Conservation (phyloP, 2,797 vertebrate genomes). For the Falco columbarius region DNA sequence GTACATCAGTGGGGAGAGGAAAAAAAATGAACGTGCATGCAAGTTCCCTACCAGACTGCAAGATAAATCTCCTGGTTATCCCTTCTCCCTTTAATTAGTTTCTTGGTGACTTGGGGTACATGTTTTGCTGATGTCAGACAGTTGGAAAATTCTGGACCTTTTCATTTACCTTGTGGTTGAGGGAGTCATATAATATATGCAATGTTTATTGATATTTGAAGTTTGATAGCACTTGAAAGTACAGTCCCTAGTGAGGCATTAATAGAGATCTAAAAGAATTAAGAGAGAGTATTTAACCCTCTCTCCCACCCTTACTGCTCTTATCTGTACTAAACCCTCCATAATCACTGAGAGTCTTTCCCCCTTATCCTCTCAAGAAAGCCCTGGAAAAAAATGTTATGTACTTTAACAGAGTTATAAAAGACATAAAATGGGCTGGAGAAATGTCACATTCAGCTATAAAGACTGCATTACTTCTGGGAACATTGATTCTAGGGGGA, state of each 20-base stretch:
- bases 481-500: background rate
- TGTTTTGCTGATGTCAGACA: background rate
- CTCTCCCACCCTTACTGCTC: background rate
- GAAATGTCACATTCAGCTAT: background rate
- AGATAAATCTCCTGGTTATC: background rate
- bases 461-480: background rate
- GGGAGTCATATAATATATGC: background rate
- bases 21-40: background rate
- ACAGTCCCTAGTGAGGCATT: background rate
- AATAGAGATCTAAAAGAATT: background rate
- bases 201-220: background rate
- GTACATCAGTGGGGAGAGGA: background rate
- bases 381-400: background rate
- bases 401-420: background rate
- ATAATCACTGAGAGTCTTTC: background rate
- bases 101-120: background rate
- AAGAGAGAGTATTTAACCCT: background rate
- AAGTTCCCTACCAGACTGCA: background rate
- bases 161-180: background rate
- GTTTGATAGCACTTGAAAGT: background rate
- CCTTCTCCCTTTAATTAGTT: background rate
- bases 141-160: background rate
- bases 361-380: background rate
- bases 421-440: background rate
- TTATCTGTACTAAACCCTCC: background rate